These are phyloP conservation scores for Podiceps cristatus DNA, from an alignment of 2,113 vertebrate genomes.

Conservation along the genomic window DNA sequence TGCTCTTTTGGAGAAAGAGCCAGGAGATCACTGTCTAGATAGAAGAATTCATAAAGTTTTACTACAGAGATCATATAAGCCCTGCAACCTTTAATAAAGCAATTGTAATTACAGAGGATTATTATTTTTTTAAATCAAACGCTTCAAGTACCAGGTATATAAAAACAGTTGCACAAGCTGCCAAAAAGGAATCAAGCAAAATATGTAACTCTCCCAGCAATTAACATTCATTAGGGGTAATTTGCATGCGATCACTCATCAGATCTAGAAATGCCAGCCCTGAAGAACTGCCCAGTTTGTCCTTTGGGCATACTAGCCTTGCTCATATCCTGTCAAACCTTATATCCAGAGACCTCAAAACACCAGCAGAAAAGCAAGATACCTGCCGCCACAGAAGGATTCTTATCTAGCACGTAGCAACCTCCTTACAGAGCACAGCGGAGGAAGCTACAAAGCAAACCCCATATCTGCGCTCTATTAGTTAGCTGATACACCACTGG, in stretches of 20 bases:
- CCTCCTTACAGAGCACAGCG: background rate
- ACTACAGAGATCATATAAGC: constrained; percentile 26
- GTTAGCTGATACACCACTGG: background rate
- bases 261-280: constrained; percentile 14
- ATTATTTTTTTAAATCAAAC: constrained; percentile 30
- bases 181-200: constrained; percentile 38
- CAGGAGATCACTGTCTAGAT: constrained; percentile 26
- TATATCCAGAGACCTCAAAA: constrained; percentile 1
- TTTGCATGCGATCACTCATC: constrained; percentile 35
- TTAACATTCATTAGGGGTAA: constrained; percentile 50
- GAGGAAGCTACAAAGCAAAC: background rate
- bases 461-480: background rate
- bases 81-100: constrained; percentile 55
- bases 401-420: background rate
- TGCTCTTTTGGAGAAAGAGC: constrained; percentile 1
- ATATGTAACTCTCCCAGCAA: constrained; percentile 29
- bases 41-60: constrained; percentile 36
- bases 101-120: constrained; percentile 48
- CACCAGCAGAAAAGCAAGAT: background rate
- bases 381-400: background rate
- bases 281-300: constrained; percentile 45
- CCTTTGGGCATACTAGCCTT: constrained; percentile 7
- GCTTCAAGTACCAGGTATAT: background rate
- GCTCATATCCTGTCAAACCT: constrained; percentile 15
- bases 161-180: constrained; percentile 13